Evolutionary conservation across 2,113 vertebrate species (phyloP).

Genomic region (Salvelinus namaycush): DNA sequence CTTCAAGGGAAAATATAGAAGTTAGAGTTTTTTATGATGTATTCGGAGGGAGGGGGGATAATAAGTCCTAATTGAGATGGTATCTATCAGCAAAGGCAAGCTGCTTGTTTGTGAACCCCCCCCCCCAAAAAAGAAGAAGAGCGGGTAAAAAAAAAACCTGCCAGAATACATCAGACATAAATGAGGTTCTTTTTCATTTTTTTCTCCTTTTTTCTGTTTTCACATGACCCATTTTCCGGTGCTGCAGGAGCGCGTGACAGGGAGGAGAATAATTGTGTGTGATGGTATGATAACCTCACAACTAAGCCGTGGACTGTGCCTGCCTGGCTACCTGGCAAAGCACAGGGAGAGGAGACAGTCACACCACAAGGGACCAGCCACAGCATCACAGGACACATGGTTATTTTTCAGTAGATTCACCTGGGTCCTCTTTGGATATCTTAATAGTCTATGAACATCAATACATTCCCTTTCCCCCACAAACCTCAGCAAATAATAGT

Average conservation of each 20-base stretch:
- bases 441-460: too few relatives aligned
- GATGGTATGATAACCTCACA: neutral
- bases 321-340: too few relatives aligned
- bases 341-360: too few relatives aligned
- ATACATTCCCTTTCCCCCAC: too few relatives aligned
- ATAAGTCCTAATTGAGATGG: conserved; percentile 26
- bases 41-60: conserved; percentile 6
- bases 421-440: too few relatives aligned
- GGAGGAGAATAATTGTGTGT: neutral
- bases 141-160: neutral
- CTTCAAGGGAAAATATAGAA: too few relatives aligned
- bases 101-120: too few relatives aligned
- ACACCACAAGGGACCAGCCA: too few relatives aligned
- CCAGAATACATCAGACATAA: conserved; percentile 17
- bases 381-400: too few relatives aligned
- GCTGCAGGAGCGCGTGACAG: conserved; percentile 20
- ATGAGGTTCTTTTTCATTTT: conserved; percentile 21
- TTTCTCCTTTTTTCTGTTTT: conserved; percentile 4
- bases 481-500: too few relatives aligned
- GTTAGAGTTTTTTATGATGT: too few relatives aligned
- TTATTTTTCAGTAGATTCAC: too few relatives aligned
- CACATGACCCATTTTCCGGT: conserved; percentile 42
- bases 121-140: conserved; percentile 15
- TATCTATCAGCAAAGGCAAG: neutral
- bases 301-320: neutral